A percentile compares a stretch with the other conserved stretches of the same genome.
phyloP scores from a whole-genome alignment of 2,888 invertebrate species.

The Nemotelus pantherinus region DNA sequence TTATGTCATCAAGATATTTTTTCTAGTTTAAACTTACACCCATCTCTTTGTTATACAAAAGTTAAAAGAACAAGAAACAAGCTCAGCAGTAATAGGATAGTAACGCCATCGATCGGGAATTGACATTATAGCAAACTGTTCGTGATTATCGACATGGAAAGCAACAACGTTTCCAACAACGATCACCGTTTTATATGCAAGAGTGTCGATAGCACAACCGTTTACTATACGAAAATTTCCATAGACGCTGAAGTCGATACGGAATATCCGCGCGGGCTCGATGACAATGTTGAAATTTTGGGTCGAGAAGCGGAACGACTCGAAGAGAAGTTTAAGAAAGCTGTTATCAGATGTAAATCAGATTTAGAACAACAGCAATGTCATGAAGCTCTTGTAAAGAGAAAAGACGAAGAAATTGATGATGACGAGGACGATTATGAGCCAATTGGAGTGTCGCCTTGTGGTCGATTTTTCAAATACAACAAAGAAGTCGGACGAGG shows the following conservation, averaged over 20 bases:
- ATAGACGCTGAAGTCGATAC: constrained; percentile 57
- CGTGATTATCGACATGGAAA: no score
- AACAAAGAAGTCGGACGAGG: constrained; percentile 98
- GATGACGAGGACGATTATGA: constrained; percentile 69
- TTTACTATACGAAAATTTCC: constrained; percentile 46
- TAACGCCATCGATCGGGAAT: no score
- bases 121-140: no score
- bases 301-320: constrained; percentile 64
- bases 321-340: constrained; percentile 62
- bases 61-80: no score
- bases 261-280: constrained; percentile 64
- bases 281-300: constrained; percentile 64
- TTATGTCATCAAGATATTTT: no score
- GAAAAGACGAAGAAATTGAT: constrained; percentile 67
- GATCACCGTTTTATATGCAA: constrained; percentile 61
- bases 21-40: no score
- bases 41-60: no score
- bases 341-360: not conserved
- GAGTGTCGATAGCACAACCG: constrained; percentile 51
- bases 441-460: constrained; percentile 88
- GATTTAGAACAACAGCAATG: constrained; percentile 65
- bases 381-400: constrained; percentile 60
- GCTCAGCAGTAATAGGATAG: no score
- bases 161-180: no score
- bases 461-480: constrained; percentile 97